Evolutionary conservation across 2,797 vertebrate species (phyloP).

Genomic region (Telmatherina bonti): DNA sequence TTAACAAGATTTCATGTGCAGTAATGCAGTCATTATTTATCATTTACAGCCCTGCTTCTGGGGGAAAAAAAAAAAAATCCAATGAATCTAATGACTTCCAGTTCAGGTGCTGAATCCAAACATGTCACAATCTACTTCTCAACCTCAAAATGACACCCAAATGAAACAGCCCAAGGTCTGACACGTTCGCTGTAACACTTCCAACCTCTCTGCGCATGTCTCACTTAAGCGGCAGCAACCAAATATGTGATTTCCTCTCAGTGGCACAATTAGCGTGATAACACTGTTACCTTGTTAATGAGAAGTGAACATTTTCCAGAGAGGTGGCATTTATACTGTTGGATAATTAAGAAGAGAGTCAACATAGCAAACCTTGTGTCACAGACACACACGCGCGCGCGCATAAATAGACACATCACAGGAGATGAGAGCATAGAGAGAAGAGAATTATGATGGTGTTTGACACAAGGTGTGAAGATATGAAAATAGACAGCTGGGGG

Average conservation of each 20-base stretch:
- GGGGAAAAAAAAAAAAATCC: conserved; percentile 46
- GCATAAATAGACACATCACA: background rate
- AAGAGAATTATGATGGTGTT: conserved; percentile 26
- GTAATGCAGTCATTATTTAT: conserved; percentile 57
- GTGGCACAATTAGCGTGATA: conserved; percentile 54
- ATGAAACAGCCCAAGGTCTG: conserved; percentile 7
- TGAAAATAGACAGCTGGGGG: conserved; percentile 53
- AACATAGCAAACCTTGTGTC: conserved; percentile 43
- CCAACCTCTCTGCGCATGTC: background rate
- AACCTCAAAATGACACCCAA: conserved; percentile 27
- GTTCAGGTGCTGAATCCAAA: conserved; percentile 40
- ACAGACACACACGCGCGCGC: conserved; percentile 10
- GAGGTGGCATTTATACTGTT: conserved; percentile 52
- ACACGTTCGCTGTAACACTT: conserved; percentile 12
- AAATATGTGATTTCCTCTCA: conserved; percentile 27
- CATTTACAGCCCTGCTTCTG: conserved; percentile 40
- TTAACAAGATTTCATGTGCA: conserved; percentile 57
- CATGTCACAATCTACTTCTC: conserved; percentile 38
- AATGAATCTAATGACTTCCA: conserved; percentile 58
- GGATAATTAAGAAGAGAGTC: conserved; percentile 58
- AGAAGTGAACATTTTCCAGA: conserved; percentile 56
- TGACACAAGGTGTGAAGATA: conserved; percentile 36
- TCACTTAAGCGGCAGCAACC: conserved; percentile 14
- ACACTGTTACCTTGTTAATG: conserved; percentile 52
- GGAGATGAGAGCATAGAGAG: conserved; percentile 11